Percentiles rank a stretch among this genome's conserved stretches.
Evolutionary conservation across 2,797 vertebrate species (phyloP).

Genomic region (Coreius guichenoti): DNA sequence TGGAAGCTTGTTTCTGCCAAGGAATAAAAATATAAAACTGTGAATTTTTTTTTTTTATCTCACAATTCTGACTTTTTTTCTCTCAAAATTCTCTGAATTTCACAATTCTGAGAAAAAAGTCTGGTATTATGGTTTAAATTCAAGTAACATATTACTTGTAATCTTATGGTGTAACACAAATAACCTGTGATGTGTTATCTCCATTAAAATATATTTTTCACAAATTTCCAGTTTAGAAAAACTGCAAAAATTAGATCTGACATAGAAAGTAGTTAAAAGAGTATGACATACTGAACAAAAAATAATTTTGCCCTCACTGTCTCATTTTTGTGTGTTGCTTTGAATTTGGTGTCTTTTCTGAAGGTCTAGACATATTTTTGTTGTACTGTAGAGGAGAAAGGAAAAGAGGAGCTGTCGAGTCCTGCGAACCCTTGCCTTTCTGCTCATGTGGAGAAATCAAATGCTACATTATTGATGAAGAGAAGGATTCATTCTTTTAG

Average conservation of each 20-base stretch:
- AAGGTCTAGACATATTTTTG: background rate
- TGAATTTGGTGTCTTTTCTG: background rate
- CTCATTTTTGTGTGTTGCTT: background rate
- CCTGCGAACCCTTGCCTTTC: background rate
- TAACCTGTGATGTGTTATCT: background rate
- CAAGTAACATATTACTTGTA: background rate
- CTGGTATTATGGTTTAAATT: background rate
- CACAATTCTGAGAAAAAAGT: background rate
- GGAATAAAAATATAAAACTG: background rate
- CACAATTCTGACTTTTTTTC: too few species aligned
- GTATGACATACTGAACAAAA: background rate
- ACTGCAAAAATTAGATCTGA: background rate
- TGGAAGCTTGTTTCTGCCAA: background rate
- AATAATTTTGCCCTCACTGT: background rate
- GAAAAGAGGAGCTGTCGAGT: too few species aligned
- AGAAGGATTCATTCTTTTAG: constrained; percentile 8
- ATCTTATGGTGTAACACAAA: background rate
- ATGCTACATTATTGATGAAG: constrained; percentile 21
- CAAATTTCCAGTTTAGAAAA: background rate
- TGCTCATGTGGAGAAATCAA: background rate
- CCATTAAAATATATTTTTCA: background rate
- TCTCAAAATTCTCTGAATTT: too few species aligned
- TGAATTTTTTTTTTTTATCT: background rate
- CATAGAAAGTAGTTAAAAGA: background rate
- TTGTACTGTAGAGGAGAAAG: background rate